phyloP scores from a whole-genome alignment of 2,888 invertebrate species.

The Malachius bipustulatus region DNA sequence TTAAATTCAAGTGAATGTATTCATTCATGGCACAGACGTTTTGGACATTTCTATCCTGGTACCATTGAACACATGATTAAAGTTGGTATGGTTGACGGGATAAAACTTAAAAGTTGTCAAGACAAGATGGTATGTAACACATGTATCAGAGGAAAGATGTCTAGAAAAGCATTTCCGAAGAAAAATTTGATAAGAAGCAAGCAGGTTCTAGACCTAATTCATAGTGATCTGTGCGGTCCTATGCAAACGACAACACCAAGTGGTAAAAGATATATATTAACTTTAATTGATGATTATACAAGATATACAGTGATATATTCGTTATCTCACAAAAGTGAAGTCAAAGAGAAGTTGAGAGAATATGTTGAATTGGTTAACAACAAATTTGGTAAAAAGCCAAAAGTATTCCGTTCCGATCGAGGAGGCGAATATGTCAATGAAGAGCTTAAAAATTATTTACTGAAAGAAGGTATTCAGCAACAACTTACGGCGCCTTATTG shows the following conservation, averaged over 20 bases:
- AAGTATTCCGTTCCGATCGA: conserved; percentile 5
- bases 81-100: conserved; percentile 1
- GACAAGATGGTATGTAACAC: conserved; percentile 1
- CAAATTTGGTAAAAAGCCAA: conserved; percentile 1
- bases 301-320: conserved; percentile 2
- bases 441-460: conserved; percentile 11
- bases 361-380: background rate
- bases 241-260: conserved; percentile 4
- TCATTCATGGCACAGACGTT: conserved; percentile 5
- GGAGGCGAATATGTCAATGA: background rate
- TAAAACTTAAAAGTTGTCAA: background rate
- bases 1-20: background rate
- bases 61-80: background rate
- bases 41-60: conserved; percentile 6
- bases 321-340: conserved; percentile 3
- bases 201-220: background rate
- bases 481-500: conserved; percentile 2
- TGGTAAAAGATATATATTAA: conserved; percentile 4
- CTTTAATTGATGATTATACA: conserved; percentile 6
- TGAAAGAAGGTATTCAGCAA: conserved; percentile 16
- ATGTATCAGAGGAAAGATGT: conserved; percentile 6
- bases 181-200: background rate
- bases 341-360: background rate
- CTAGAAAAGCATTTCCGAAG: conserved; percentile 6
- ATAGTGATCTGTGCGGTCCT: conserved; percentile 6